These are phyloP conservation scores for Antigone vipio DNA, from an alignment of 2,113 vertebrate species.

Conservation along the genomic window DNA sequence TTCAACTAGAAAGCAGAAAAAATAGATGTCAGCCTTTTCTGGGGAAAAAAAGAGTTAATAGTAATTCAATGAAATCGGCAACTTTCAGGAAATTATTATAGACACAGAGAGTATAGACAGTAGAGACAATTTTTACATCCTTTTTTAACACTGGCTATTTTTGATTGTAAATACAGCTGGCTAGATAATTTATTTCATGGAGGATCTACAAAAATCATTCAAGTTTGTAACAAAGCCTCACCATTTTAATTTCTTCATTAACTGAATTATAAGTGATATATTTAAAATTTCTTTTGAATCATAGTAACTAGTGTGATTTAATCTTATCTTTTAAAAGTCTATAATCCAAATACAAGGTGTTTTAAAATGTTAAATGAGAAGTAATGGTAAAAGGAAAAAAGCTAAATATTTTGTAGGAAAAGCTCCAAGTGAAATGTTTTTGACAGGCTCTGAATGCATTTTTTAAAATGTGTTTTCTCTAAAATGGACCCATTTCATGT, in stretches of 20 bases:
- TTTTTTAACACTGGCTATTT: neutral
- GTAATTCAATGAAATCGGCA: neutral
- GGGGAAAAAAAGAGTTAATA: neutral
- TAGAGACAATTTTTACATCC: neutral
- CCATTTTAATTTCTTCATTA: neutral
- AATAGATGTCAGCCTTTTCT: neutral
- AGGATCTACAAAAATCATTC: neutral
- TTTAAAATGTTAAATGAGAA: neutral
- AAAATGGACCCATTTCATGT: fast-evolving
- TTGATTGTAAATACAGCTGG: neutral
- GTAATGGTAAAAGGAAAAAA: neutral
- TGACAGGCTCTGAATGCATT: neutral
- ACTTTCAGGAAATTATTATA: neutral
- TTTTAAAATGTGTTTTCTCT: neutral
- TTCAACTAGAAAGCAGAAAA: neutral
- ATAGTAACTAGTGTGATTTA: neutral
- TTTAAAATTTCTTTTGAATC: neutral
- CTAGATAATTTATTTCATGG: neutral
- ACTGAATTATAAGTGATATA: neutral
- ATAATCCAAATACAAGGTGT: neutral
- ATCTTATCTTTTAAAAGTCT: neutral
- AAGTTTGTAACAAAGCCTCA: neutral
- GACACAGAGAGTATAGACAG: neutral
- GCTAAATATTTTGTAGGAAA: neutral
- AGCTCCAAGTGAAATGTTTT: neutral